phyloP scores from a whole-genome alignment of 2,113 vertebrate genomes.

The Tympanuchus pallidicinctus region DNA sequence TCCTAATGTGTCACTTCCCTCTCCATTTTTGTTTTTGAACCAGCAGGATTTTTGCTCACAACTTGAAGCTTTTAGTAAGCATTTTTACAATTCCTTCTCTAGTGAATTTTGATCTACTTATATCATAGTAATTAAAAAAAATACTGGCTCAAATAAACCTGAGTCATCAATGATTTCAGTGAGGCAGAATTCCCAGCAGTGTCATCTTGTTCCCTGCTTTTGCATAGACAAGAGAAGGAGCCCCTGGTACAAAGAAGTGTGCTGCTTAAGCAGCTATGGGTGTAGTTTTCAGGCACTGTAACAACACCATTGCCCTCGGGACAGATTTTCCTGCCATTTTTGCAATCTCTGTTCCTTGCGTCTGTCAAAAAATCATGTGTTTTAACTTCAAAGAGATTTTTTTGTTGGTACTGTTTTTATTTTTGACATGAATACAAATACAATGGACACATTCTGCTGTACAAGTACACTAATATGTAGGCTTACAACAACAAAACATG shows the following conservation, averaged over 20 bases:
- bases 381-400: neutral
- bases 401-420: constrained; percentile 62
- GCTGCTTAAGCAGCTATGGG: neutral
- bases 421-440: constrained; percentile 72
- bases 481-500: constrained; percentile 31
- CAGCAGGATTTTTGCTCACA: neutral
- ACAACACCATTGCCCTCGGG: neutral
- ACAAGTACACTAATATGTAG: constrained; percentile 34
- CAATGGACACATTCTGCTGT: constrained; percentile 47
- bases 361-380: neutral
- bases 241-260: neutral
- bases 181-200: neutral
- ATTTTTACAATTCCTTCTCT: neutral
- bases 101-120: neutral
- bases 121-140: neutral
- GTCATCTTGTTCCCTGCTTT: neutral
- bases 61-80: neutral
- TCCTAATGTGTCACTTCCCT: neutral
- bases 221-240: neutral
- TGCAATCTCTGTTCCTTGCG: neutral
- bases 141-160: neutral
- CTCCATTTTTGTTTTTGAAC: neutral
- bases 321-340: neutral
- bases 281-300: neutral
- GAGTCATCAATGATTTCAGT: neutral